Conservation (phyloP, 1,140 invertebrate species). For the Heliconius hermathena region DNA sequence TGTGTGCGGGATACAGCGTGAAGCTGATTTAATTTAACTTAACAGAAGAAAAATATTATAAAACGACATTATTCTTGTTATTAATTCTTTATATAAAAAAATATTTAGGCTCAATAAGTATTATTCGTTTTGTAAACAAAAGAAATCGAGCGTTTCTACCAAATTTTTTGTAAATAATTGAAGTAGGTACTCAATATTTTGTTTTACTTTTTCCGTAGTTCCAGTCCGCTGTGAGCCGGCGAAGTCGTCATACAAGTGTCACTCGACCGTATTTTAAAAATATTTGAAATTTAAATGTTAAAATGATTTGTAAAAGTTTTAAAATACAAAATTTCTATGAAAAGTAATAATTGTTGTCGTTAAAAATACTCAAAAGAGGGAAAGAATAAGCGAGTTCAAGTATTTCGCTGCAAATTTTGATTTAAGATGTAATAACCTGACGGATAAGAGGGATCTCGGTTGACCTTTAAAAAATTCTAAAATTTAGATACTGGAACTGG, state of each 20-base stretch:
- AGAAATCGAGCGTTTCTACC: slow-evolving; percentile 4
- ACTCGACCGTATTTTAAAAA: slow-evolving; percentile 29
- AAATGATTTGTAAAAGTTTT: slow-evolving; percentile 19
- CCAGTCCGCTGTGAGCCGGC: not conserved
- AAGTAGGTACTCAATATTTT: slow-evolving; percentile 25
- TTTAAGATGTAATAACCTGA: not conserved
- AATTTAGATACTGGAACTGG: not conserved
- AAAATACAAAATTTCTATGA: slow-evolving; percentile 16
- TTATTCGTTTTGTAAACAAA: not conserved
- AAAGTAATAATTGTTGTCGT: slow-evolving; percentile 23
- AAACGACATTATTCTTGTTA: too few relatives aligned
- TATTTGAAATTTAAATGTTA: slow-evolving; percentile 27
- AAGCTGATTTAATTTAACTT: too few relatives aligned
- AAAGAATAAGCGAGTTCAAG: not conserved
- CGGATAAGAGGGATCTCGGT: not conserved
- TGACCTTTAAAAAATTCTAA: not conserved
- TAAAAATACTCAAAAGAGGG: not conserved
- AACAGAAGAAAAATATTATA: too few relatives aligned
- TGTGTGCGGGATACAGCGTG: too few relatives aligned
- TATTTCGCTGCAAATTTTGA: not conserved
- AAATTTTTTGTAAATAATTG: slow-evolving; percentile 21
- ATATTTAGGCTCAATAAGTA: not conserved
- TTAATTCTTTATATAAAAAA: not conserved
- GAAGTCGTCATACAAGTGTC: slow-evolving; percentile 24
- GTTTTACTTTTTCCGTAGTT: slow-evolving; percentile 25